Conservation (phyloP, 2,888 invertebrate genomes). For the Ormia ochracea region DNA sequence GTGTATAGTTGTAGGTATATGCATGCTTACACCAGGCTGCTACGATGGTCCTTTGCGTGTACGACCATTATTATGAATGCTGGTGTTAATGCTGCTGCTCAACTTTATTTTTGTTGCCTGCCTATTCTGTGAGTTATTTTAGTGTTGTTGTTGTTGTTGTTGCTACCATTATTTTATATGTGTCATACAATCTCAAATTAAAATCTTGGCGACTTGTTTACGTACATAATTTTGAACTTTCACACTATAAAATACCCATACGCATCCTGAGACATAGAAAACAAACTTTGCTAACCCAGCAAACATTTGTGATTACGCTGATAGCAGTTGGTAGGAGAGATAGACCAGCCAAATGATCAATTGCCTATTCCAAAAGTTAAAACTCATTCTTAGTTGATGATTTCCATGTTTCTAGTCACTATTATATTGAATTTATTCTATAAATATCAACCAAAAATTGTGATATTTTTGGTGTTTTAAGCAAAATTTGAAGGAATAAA, state of each 20-base stretch:
- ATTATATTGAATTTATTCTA: no score
- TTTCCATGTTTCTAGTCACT: no score
- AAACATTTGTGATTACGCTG: neutral
- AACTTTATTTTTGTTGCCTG: constrained; percentile 10
- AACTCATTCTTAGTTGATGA: no score
- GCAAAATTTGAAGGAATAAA: neutral
- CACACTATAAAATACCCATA: constrained; percentile 16
- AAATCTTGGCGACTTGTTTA: constrained; percentile 62
- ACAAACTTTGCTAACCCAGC: neutral
- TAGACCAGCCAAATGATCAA: no score
- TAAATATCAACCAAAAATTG: neutral
- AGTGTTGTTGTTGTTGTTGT: constrained; percentile 16
- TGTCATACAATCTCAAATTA: constrained; percentile 63
- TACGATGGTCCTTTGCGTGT: constrained; percentile 32
- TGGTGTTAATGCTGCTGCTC: constrained; percentile 19
- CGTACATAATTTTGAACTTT: constrained; percentile 56
- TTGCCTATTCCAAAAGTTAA: no score
- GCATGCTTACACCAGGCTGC: neutral
- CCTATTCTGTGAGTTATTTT: no score
- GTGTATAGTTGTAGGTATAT: neutral
- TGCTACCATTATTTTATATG: constrained; percentile 44
- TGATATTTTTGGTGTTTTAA: neutral
- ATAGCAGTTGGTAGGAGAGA: no score
- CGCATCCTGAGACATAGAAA: neutral
- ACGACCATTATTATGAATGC: constrained; percentile 18